Percentiles rank a stretch among this genome's conserved stretches.
These are phyloP conservation scores for Sus scrofa DNA, from an alignment of 2,113 vertebrate genomes.

Conservation along the genomic window DNA sequence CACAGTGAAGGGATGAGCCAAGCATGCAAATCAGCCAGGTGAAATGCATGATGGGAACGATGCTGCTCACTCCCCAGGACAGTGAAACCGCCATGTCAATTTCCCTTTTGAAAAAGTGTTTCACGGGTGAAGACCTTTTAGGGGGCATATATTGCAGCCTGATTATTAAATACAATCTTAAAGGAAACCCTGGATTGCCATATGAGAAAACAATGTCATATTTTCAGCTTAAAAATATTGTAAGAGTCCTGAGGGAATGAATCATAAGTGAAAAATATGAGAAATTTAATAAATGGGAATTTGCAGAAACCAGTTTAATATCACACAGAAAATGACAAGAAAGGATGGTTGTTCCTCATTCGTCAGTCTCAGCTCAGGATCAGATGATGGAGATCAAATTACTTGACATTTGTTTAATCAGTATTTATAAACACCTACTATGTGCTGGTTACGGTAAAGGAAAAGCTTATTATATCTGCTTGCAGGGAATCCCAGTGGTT, in stretches of 20 bases:
- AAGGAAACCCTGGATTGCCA: background rate
- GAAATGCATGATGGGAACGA: rapidly evolving
- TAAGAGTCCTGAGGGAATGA: slow-evolving; percentile 14
- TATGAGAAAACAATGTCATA: slow-evolving; percentile 43
- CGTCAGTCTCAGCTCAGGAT: background rate
- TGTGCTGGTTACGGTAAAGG: background rate
- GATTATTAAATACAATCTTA: background rate
- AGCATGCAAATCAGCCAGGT: no score
- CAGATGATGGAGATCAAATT: background rate
- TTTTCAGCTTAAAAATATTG: slow-evolving; percentile 60
- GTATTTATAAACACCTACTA: background rate
- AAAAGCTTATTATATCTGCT: rapidly evolving
- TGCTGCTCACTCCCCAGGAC: background rate
- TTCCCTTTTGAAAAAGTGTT: background rate
- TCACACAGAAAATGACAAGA: slow-evolving; percentile 42
- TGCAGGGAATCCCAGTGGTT: background rate
- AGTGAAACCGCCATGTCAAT: rapidly evolving
- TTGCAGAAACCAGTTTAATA: slow-evolving; percentile 52
- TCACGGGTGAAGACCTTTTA: background rate
- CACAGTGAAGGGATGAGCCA: background rate
- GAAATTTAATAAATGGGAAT: slow-evolving; percentile 66
- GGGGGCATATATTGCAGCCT: background rate
- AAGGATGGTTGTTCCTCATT: background rate
- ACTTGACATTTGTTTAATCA: background rate
- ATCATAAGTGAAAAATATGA: slow-evolving; percentile 41